Evolutionary conservation across 1,140 invertebrate species (phyloP).

Genomic region (Drosophila ironensis): DNA sequence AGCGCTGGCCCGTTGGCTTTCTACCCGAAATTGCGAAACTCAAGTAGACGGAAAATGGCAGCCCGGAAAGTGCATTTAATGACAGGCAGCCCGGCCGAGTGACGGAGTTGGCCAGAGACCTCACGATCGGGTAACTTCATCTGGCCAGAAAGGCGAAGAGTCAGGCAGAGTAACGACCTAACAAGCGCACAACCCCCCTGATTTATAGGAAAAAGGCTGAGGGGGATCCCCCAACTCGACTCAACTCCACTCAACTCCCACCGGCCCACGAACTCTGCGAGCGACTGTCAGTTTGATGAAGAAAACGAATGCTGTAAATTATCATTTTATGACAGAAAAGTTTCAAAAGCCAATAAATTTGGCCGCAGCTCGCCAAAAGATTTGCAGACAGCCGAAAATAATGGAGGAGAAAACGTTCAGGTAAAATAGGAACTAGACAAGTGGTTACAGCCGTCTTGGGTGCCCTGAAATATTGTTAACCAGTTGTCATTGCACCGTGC

Average conservation of each 20-base stretch:
- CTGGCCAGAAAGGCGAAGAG: constrained; percentile 21
- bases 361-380: constrained; percentile 17
- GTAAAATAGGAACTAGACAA: constrained; percentile 11
- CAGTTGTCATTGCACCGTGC: not conserved
- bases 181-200: constrained; percentile 23
- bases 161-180: constrained; percentile 43
- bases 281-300: constrained; percentile 61
- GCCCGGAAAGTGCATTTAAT: constrained; percentile 64
- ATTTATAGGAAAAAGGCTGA: constrained; percentile 4
- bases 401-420: constrained; percentile 4
- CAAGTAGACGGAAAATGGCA: constrained; percentile 43
- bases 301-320: constrained; percentile 76
- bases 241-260: too few relatives aligned
- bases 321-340: constrained; percentile 74
- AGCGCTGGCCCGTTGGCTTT: constrained; percentile 42
- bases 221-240: constrained; percentile 14
- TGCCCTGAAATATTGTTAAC: not conserved
- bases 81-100: constrained; percentile 39
- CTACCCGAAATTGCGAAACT: constrained; percentile 55
- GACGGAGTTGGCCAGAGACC: constrained; percentile 4
- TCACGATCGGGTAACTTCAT: constrained; percentile 17
- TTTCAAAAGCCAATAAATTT: constrained; percentile 76
- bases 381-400: not conserved
- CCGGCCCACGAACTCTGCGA: constrained; percentile 11
- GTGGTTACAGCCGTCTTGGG: not conserved